Base-by-base conservation (phyloP, 2,113 vertebrate species). In the Rhizomys pruinosus region DNA sequence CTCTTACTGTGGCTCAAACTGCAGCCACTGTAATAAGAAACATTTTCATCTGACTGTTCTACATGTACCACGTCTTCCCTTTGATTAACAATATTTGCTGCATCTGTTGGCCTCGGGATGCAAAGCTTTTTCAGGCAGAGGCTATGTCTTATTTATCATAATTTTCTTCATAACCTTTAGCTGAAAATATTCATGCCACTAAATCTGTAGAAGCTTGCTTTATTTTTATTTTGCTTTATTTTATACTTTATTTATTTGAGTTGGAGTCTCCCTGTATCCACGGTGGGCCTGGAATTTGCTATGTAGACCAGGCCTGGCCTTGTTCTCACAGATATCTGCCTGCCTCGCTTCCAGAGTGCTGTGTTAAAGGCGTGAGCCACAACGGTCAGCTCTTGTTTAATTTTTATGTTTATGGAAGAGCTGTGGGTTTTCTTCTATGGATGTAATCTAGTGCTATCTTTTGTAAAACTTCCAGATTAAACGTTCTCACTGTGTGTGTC, bases 21-120 rank as follows among this genome's bases (percentile, higher is more conserved):
- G 55, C 27, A 74, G 63, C 59, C 23, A 39, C 19, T 34, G 12
- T 84, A 89, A 13, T 69, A 89, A 86, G 87, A 79, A 69, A 25
- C 32, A 39, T 59, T 84, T 93, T 74, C 52, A 78, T 73, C 34
- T 69, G 37, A 82, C 59, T n/a, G 5, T 11, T 90, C 39, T 47
- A 52, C 66, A 8, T 42, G 19, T 34, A 61, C 87, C 66, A 78
- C 44, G 88, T 85, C 69, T 42, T 15, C 37, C 32, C 42, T 85
- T 91, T 76, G 88, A 93, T 92, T 72, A 74, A 94, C 92, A 88
- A 11, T 47, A 59, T 82, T 92, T 79, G 34, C 57, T 79, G 12
- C 42, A 74, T 89, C 74, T 86, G 23, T 92, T 59, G 66, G 39
- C 37, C 27, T 90, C 8, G 73, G 42, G 34, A n/a, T 88, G 20